Evolutionary conservation across 2,113 vertebrate species (phyloP), one percentile per base, ranked within the genome.

Genomic region (Piaya cayana): DNA sequence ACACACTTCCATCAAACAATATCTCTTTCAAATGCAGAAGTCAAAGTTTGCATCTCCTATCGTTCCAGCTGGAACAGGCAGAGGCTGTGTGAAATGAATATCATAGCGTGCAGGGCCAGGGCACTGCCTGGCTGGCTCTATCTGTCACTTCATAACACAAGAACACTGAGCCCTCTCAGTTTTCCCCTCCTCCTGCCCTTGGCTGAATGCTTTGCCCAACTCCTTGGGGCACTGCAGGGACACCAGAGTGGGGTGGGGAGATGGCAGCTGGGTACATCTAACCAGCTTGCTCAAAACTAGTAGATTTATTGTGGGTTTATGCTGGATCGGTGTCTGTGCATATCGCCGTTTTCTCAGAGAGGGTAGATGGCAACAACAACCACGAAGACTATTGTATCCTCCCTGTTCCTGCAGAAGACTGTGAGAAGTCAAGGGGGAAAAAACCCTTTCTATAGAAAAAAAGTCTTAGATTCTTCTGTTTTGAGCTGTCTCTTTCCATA

Each of bases 1-100:
- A 98, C 97, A 95, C 93, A 64, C 94, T 97, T 92, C 95, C 95
- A 97, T 95, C 92, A 95, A 92, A 98, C 98, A 98, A 98, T 98
- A 97, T 97, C 96, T 97, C 97, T 97, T 98, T 98, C 97, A 98
- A 94, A 88, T 0, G 36, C 81, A 92, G 89, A 98, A 97, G 97
- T 98, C 97, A 98, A 96, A 98, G 98, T 97, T 96, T 97, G 96
- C 93, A 96, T 92, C 97, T 95, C 93, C 94, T 95, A 92, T 97
- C 95, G 8, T 93, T 97, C 97, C 97, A 96, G 93, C 95, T 98
- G 97, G 97, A 96, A 93, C 83, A 90, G 90, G 74, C 91, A 80
- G 76, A 59, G 83, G 59, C 78, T 71, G 58, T 83, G 88, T 82
- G 95, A 95, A 96, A 79, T 69, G 82, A 95, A 96, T 95, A 96